These are phyloP conservation scores for Cepaea nemoralis DNA, from an alignment of 1,140 invertebrate genomes.

Conservation along the genomic window DNA sequence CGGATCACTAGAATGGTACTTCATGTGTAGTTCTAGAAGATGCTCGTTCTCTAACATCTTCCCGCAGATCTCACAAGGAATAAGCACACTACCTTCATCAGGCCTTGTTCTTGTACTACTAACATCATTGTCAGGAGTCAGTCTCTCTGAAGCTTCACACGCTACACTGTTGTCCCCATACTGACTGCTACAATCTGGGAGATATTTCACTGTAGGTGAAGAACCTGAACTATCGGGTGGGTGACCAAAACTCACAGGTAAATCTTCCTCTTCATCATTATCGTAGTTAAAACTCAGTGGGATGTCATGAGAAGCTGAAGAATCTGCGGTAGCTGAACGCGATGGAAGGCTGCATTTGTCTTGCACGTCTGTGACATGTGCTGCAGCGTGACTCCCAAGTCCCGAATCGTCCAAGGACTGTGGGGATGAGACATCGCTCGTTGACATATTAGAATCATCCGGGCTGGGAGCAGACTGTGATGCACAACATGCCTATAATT, in stretches of 20 bases:
- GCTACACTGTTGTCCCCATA: background rate
- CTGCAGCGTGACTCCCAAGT: background rate
- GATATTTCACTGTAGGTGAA: background rate
- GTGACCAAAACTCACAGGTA: background rate
- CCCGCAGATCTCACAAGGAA: constrained; percentile 51
- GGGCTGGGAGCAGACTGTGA: background rate
- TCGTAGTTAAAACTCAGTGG: background rate
- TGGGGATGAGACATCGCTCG: background rate
- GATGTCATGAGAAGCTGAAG: background rate
- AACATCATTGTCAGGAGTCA: background rate
- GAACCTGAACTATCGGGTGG: background rate
- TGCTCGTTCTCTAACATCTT: constrained; percentile 81
- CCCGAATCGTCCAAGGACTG: background rate
- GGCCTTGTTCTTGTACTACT: background rate
- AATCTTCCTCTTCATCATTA: constrained; percentile 3
- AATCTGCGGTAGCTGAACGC: background rate
- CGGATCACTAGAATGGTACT: constrained; percentile 76
- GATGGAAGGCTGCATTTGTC: background rate
- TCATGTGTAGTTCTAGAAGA: constrained; percentile 78
- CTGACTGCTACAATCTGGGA: background rate
- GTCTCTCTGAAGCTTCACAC: background rate
- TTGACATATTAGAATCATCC: background rate
- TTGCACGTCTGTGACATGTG: background rate
- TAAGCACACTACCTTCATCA: background rate
- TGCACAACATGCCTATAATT: background rate